phyloP scores from a whole-genome alignment of 2,113 vertebrate genomes.

The Siniperca chuatsi region DNA sequence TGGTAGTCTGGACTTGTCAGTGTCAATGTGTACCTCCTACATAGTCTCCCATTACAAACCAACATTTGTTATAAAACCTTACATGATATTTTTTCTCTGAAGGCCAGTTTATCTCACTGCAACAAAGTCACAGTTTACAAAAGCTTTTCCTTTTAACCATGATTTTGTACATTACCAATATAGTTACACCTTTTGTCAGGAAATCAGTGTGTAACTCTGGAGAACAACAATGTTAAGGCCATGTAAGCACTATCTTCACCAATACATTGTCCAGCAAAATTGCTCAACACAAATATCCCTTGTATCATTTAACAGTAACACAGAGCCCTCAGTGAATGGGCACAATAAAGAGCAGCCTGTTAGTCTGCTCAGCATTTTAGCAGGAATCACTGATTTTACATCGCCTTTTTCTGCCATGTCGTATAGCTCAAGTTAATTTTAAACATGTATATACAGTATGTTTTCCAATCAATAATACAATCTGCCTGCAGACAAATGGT shows the following conservation, averaged over 20 bases:
- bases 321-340: background rate
- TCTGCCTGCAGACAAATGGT: background rate
- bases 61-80: conserved; percentile 15
- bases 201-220: background rate
- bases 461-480: conserved; percentile 12
- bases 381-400: conserved; percentile 7
- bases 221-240: background rate
- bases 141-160: background rate
- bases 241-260: background rate
- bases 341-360: background rate
- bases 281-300: background rate
- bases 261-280: background rate
- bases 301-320: background rate
- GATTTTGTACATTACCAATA: background rate
- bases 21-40: conserved; percentile 2
- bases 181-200: background rate
- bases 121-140: background rate
- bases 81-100: too few species aligned
- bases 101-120: conserved; percentile 1
- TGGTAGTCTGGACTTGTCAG: background rate
- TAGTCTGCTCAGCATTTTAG: background rate
- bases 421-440: background rate
- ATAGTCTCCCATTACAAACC: conserved; percentile 22
- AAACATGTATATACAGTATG: background rate
- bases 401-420: background rate